Evolutionary conservation across 2,113 vertebrate species (phyloP).

Genomic region (Mastomys coucha): DNA sequence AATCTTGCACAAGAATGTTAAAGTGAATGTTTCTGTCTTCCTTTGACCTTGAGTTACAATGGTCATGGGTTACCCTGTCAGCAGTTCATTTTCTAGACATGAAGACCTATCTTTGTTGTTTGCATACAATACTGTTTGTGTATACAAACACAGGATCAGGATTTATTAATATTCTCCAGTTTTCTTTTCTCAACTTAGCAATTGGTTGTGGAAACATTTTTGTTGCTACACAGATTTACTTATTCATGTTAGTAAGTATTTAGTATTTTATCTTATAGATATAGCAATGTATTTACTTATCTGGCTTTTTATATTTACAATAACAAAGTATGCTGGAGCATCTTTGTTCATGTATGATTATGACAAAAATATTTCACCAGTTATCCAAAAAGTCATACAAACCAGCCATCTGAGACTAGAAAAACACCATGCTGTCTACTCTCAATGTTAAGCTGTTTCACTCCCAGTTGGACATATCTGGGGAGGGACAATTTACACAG

Average conservation of each 20-base stretch:
- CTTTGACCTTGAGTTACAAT: neutral
- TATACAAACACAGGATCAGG: neutral
- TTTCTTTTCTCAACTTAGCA: neutral
- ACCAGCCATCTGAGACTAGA: conserved; percentile 11
- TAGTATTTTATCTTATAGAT: neutral
- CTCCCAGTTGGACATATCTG: neutral
- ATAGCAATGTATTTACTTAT: conserved; percentile 36
- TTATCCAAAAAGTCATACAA: conserved; percentile 27
- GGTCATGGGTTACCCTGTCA: neutral
- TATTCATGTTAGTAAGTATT: conserved; percentile 25
- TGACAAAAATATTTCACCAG: conserved; percentile 47
- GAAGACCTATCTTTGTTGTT: neutral
- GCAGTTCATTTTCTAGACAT: neutral
- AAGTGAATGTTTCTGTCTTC: neutral
- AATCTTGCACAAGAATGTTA: neutral
- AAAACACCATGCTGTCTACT: neutral
- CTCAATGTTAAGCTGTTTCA: neutral
- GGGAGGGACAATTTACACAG: neutral
- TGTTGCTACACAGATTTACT: neutral
- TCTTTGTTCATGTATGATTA: conserved; percentile 31
- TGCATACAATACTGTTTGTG: neutral
- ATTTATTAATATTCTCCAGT: neutral
- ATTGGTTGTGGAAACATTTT: neutral
- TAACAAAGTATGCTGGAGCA: conserved; percentile 40
- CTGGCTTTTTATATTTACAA: conserved; percentile 48